Percentiles rank a stretch among this genome's conserved stretches.
Evolutionary conservation across 2,113 vertebrate genomes (phyloP).

Genomic region (Sinocyclocheilus rhinocerous): DNA sequence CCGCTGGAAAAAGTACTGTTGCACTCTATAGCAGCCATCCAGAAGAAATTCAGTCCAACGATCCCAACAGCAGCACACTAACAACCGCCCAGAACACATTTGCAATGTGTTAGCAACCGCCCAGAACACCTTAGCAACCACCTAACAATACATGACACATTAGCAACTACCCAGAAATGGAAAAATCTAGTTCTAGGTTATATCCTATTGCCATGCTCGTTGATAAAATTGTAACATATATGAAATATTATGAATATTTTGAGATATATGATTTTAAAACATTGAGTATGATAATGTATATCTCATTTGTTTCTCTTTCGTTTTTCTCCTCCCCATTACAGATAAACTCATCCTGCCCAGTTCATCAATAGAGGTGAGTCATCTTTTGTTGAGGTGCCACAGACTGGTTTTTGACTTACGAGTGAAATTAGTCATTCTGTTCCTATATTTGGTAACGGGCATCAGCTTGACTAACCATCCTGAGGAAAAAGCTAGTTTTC

Average conservation of each 20-base stretch:
- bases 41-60: too few species aligned
- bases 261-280: background rate
- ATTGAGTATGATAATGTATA: background rate
- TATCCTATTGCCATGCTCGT: background rate
- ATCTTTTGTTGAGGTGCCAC: background rate
- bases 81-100: background rate
- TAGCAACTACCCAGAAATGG: background rate
- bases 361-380: slow-evolving; percentile 51
- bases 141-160: background rate
- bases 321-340: slow-evolving; percentile 70
- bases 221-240: background rate
- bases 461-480: background rate
- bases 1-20: too few species aligned
- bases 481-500: background rate
- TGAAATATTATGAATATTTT: background rate
- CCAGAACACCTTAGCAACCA: too few species aligned
- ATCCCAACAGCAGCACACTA: background rate
- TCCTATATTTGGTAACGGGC: slow-evolving; percentile 12
- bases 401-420: slow-evolving; percentile 21
- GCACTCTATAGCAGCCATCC: too few species aligned
- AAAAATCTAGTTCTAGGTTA: background rate
- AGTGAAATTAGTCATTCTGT: slow-evolving; percentile 25
- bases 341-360: slow-evolving; percentile 71
- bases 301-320: slow-evolving; percentile 54
- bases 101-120: background rate